Base-by-base conservation (phyloP, 2,888 invertebrate genomes). In the Drosophila maculinotata region DNA sequence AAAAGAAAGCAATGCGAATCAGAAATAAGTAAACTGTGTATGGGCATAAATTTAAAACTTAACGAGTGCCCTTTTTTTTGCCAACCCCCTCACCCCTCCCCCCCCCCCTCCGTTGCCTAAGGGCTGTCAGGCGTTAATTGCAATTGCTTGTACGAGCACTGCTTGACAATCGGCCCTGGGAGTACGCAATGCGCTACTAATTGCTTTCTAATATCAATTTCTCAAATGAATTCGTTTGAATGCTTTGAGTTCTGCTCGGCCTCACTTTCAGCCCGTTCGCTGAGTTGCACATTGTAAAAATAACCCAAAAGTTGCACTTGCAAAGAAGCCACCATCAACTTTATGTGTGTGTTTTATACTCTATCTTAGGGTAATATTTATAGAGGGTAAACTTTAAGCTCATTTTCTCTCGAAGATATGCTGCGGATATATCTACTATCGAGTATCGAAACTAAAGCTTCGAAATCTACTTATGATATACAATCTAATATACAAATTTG, bases 161-260 rank as follows among this genome's bases (percentile, higher is more conserved):
- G 59, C 36, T 17, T 39, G 49, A 38, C 42, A 14, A 28, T 39
- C 30, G 39, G 45, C 30, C 44, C 31, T 33, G 65, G 57, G 39
- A 45, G 47, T 42, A 20, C 2, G 20, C 20, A 20, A 38, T 36
- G 52, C 38, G 49, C 33, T 69, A 48, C 80, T 83, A 85, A 81
- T 85, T 81, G 83, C 74, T 73, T 67, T 74, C 72, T 80, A 77
- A 86, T 82, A 86, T 71, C 65, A 59, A 72, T 82, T 86, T 80
- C 74, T 77, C 83, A 82, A 82, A 63, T 77, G 74, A 81, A 75
- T 80, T 69, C 66, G 58, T 71, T 76, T 66, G 57, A 73, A 60
- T 53, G 63, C 74, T 69, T 58, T 57, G 67, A 62, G 67, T 66
- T 69, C 64, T 62, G 56, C 52, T 48, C 15, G 44, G 58, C 58